Evolutionary conservation across 2,113 vertebrate species (phyloP).

Genomic region (Erythrocercus mccallii): DNA sequence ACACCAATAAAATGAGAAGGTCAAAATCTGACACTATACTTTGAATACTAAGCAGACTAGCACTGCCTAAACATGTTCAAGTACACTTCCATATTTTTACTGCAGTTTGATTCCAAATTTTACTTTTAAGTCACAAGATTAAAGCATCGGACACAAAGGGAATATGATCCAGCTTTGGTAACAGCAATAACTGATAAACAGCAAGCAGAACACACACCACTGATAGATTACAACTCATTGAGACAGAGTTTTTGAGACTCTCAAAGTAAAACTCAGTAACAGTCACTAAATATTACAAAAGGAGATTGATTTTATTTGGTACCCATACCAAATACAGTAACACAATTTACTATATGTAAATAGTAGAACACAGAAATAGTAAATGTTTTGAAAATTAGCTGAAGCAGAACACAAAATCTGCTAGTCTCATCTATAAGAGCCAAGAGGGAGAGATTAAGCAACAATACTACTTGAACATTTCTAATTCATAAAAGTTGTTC

Average conservation of each 20-base stretch:
- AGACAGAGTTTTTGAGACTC: not conserved
- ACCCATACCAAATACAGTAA: not conserved
- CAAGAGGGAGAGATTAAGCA: not conserved
- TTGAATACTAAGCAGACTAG: not conserved
- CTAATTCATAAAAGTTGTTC: not conserved
- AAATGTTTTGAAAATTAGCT: not conserved
- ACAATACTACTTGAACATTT: not conserved
- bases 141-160: not conserved
- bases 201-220: not conserved
- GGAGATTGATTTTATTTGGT: not conserved
- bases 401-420: not conserved
- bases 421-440: not conserved
- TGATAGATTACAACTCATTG: not conserved
- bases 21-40: not conserved
- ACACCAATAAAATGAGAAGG: not conserved
- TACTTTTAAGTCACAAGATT: not conserved
- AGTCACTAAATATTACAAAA: not conserved
- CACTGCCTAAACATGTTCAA: not conserved
- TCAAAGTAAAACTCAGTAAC: not conserved
- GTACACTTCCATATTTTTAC: not conserved
- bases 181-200: not conserved
- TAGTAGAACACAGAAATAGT: not conserved
- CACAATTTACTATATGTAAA: not conserved
- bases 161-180: not conserved
- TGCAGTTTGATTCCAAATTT: not conserved